Evolutionary conservation across 2,888 invertebrate genomes (phyloP).

Genomic region (Diaphora mendica): DNA sequence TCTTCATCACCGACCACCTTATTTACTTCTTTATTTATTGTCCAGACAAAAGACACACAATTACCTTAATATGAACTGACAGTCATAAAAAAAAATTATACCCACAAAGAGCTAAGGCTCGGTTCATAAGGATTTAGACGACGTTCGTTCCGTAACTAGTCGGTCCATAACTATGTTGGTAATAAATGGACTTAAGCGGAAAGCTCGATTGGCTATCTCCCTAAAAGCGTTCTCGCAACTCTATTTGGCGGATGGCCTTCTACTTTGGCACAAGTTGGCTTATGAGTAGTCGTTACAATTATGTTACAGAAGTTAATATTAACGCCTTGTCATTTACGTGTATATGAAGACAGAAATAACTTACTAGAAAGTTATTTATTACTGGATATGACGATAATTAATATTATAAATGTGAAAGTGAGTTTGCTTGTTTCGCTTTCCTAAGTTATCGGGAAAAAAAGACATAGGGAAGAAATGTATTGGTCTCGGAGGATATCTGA

Average conservation of each 20-base stretch:
- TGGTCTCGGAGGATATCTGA: neutral
- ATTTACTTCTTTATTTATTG: no score
- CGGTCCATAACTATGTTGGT: neutral
- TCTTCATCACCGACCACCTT: no score
- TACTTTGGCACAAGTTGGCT: conserved; percentile 8
- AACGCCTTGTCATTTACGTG: neutral
- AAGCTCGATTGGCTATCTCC: neutral
- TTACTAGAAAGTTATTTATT: neutral
- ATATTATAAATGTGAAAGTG: neutral
- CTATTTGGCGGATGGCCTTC: neutral
- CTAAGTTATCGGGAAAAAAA: neutral
- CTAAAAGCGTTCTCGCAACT: conserved; percentile 8
- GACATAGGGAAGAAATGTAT: neutral
- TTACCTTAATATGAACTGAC: neutral
- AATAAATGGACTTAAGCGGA: neutral
- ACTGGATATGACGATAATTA: neutral
- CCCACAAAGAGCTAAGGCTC: neutral
- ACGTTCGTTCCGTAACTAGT: neutral
- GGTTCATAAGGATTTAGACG: neutral
- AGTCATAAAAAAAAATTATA: neutral
- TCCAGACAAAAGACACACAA: no score
- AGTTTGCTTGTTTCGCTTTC: neutral
- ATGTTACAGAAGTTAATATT: neutral
- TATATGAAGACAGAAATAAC: neutral
- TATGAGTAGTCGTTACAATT: conserved; percentile 1